Percentiles rank a stretch among this genome's conserved stretches.
Conservation (phyloP, 2,797 vertebrate genomes). For the Acrossocheilus wenchowensis region DNA sequence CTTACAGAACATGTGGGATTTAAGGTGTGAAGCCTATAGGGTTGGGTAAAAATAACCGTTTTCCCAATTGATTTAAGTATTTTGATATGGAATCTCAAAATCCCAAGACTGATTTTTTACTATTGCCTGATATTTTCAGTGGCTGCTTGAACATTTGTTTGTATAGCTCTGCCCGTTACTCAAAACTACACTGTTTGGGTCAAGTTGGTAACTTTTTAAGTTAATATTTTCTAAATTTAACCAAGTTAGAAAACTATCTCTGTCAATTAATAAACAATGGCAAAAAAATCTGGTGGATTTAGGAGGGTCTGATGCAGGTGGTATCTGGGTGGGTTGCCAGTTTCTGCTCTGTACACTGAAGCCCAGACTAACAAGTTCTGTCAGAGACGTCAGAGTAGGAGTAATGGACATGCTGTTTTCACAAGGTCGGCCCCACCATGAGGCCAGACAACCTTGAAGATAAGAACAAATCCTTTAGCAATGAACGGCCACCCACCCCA, state of each 20-base stretch:
- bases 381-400: slow-evolving; percentile 36
- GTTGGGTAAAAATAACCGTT: not conserved
- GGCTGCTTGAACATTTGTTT: not conserved
- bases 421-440: slow-evolving; percentile 37
- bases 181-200: no score
- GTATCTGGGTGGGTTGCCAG: slow-evolving; percentile 18
- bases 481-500: slow-evolving; percentile 18
- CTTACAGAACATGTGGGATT: not conserved
- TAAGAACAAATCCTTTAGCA: slow-evolving; percentile 42
- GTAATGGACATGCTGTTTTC: slow-evolving; percentile 43
- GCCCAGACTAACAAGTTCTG: slow-evolving; percentile 35
- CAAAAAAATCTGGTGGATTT: not conserved
- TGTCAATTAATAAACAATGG: not conserved
- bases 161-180: not conserved
- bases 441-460: slow-evolving; percentile 43
- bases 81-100: slow-evolving; percentile 1
- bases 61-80: not conserved
- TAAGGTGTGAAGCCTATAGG: not conserved
- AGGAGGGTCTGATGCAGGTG: slow-evolving; percentile 7
- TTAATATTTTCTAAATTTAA: not conserved
- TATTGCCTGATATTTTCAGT: not conserved
- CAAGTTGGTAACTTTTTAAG: not conserved
- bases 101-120: not conserved
- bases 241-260: not conserved
- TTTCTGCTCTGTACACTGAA: slow-evolving; percentile 23